Evolutionary conservation across 2,113 vertebrate species (phyloP), one percentile per base, ranked within the genome.

Genomic region (Ceyx cyanopectus): DNA sequence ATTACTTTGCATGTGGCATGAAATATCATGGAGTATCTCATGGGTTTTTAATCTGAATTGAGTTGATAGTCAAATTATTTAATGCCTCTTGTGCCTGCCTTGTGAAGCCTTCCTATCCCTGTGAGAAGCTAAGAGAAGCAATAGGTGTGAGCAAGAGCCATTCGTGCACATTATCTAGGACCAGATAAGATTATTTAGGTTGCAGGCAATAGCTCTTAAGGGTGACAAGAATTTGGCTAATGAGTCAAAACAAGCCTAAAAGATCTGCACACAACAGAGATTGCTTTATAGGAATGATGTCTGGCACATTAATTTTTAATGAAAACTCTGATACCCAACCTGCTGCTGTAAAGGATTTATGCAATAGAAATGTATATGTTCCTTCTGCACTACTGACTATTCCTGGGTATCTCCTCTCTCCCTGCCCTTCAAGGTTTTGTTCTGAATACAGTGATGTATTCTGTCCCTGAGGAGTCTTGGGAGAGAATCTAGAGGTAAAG

Each of bases 401-500:
- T 85, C 9, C 77, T 56, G 0, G 15, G 51, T 23, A 61, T 34
- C 27, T 85, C 45, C 20, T 82, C 80, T 80, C 68, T 82, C 76
- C 30, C 23, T 65, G 81, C n/a, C 68, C 67, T 87, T 80, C 68
- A 58, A 89, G 46, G 67, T 75, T 90, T 91, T 89, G 57, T 56
- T 87, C n/a, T 70, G 92, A 87, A 70, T 61, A 41, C 1, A 74
- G 62, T 24, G 56, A 85, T 30, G 56, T 34, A 40, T 24, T 29
- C 69, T 80, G 5, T 7, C 94, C 73, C 82, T 29, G 51, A 93
- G 21, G 50, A 89, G 81, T 51, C 72, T 63, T 92, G 86, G 86
- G 92, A 97, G 85, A 94, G 50, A 93, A 93, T 90, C 51, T 40
- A 90, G 86, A 85, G 69, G 94, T 81, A 86, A 65, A 79, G 45